Evolutionary conservation across 1,140 invertebrate genomes (phyloP).

Genomic region (Papilio aristodemus): DNA sequence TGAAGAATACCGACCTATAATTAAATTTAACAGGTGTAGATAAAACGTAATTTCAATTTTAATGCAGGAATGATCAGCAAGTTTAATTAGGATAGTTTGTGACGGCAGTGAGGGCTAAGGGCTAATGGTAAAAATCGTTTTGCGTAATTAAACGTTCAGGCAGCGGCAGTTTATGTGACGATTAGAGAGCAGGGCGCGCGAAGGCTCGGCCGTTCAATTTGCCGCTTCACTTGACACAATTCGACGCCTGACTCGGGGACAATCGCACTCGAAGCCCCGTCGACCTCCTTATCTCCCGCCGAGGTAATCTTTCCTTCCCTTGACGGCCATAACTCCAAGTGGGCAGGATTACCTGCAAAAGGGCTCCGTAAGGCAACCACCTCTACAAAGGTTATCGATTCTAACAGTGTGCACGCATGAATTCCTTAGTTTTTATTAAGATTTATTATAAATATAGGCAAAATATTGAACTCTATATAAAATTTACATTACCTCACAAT

Average conservation of each 20-base stretch:
- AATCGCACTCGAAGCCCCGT: conserved; percentile 78
- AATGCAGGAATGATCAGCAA: not conserved
- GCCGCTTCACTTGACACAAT: conserved; percentile 80
- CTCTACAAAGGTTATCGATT: conserved; percentile 77
- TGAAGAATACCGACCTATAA: not conserved
- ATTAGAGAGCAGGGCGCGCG: conserved; percentile 74
- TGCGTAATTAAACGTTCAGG: conserved; percentile 71
- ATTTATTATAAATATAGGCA: conserved; percentile 35
- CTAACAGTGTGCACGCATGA: conserved; percentile 63
- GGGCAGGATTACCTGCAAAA: conserved; percentile 79
- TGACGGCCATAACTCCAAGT: conserved; percentile 79
- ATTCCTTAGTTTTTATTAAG: conserved; percentile 49
- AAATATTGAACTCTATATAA: not conserved
- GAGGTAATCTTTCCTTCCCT: conserved; percentile 80
- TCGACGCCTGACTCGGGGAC: conserved; percentile 79
- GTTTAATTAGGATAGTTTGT: conserved; percentile 16
- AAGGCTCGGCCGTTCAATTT: conserved; percentile 80
- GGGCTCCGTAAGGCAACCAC: conserved; percentile 72
- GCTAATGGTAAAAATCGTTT: conserved; percentile 41
- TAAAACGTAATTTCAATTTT: not conserved
- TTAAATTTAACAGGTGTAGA: not conserved
- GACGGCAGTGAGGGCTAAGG: conserved; percentile 10
- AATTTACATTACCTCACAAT: too few species aligned
- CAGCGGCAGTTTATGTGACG: conserved; percentile 74
- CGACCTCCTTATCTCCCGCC: conserved; percentile 79